These are phyloP conservation scores for Epirrhoe alternata DNA, from an alignment of 2,888 invertebrate species.

Conservation along the genomic window DNA sequence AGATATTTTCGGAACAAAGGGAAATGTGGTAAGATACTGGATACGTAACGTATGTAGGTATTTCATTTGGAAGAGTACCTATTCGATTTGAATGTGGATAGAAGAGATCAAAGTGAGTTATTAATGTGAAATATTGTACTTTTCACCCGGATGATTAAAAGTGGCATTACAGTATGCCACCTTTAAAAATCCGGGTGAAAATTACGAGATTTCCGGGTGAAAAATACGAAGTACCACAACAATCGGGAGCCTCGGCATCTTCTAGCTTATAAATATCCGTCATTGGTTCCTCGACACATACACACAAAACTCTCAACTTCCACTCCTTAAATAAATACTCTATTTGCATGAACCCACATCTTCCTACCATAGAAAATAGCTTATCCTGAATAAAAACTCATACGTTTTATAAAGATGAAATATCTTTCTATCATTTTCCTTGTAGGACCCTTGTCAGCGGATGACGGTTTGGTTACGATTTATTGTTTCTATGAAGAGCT, in stretches of 20 bases:
- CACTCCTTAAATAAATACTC: slow-evolving; percentile 12
- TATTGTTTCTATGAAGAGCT: slow-evolving; percentile 40
- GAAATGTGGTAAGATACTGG: background rate
- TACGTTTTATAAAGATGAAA: slow-evolving; percentile 41
- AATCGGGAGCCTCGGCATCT: no score
- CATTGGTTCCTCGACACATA: slow-evolving; percentile 6
- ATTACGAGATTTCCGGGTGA: no score
- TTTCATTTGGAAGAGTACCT: background rate
- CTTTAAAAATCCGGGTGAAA: no score
- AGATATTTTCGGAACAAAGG: background rate
- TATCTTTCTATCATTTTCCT: slow-evolving; percentile 43
- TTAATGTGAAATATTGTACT: no score
- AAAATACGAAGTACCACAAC: no score
- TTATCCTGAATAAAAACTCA: slow-evolving; percentile 34
- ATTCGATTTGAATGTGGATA: background rate
- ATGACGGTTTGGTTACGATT: slow-evolving; percentile 40
- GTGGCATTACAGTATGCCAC: no score
- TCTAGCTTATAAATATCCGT: no score
- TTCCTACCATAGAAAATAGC: slow-evolving; percentile 21
- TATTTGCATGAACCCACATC: slow-evolving; percentile 31
- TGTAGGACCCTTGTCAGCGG: slow-evolving; percentile 42
- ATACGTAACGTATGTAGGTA: background rate
- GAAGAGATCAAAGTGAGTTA: background rate
- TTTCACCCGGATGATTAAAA: no score
- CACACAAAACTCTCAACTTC: slow-evolving; percentile 5